phyloP scores from a whole-genome alignment of 2,113 vertebrate genomes.

The Beaufortia kweichowensis region DNA sequence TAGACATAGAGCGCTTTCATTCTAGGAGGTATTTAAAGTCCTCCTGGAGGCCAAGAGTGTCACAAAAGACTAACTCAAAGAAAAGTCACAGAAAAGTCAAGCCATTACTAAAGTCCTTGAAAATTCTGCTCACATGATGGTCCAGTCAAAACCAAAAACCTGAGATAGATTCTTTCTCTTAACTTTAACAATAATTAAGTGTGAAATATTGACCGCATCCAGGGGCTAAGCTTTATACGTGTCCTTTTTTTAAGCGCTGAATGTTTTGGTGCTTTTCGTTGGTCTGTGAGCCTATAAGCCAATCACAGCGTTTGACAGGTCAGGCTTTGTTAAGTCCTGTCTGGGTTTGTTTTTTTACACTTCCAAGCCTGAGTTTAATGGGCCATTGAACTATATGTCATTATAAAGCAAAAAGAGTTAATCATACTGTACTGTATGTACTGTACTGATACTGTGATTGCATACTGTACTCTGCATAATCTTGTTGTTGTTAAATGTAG shows the following conservation, averaged over 20 bases:
- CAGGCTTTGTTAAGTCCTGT: neutral
- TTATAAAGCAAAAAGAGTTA: neutral
- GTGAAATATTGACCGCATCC: conserved; percentile 40
- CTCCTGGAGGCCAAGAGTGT: conserved; percentile 58
- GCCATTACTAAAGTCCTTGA: conserved; percentile 23
- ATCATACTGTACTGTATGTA: neutral
- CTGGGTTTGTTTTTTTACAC: conserved; percentile 3
- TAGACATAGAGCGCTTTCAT: conserved; percentile 60
- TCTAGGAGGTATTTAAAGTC: conserved; percentile 65
- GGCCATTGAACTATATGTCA: neutral
- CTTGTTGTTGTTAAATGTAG: too few species aligned
- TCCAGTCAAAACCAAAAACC: conserved; percentile 13
- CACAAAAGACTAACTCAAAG: conserved; percentile 29
- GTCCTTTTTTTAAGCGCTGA: conserved; percentile 31
- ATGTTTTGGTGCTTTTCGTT: conserved; percentile 15
- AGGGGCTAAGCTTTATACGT: conserved; percentile 26
- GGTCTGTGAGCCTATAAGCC: neutral
- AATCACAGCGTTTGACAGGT: neutral
- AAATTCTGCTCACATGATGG: neutral
- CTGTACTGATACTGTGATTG: neutral
- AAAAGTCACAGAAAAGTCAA: conserved; percentile 66
- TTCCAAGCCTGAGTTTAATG: neutral
- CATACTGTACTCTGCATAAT: neutral
- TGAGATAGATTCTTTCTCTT: conserved; percentile 23
- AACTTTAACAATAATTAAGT: conserved; percentile 33